phyloP scores from a whole-genome alignment of 2,888 invertebrate genomes.

The Sialis fuliginosa region DNA sequence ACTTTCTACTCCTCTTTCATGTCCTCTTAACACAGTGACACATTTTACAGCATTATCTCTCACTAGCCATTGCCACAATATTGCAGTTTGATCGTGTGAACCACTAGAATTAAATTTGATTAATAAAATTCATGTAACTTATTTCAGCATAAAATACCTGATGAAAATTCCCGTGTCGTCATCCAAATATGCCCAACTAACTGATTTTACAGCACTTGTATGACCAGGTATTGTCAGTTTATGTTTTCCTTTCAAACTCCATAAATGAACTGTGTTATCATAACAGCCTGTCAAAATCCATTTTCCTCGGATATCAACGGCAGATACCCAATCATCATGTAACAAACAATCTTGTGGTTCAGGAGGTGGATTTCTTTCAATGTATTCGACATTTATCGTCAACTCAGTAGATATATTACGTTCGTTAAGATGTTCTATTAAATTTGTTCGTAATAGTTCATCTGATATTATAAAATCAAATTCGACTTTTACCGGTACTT shows the following conservation, averaged over 20 bases:
- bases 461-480: slow-evolving; percentile 81
- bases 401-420: slow-evolving; percentile 65
- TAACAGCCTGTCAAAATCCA: slow-evolving; percentile 87
- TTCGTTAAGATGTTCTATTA: slow-evolving; percentile 60
- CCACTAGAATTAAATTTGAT: slow-evolving; percentile 32
- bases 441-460: slow-evolving; percentile 56
- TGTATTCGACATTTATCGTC: slow-evolving; percentile 78
- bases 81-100: slow-evolving; percentile 82
- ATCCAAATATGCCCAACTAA: slow-evolving; percentile 63
- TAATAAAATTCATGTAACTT: background rate
- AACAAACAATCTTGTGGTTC: slow-evolving; percentile 80
- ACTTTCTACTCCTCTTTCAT: slow-evolving; percentile 83
- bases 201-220: slow-evolving; percentile 70
- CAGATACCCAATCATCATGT: slow-evolving; percentile 97
- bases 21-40: slow-evolving; percentile 69
- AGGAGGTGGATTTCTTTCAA: slow-evolving; percentile 80
- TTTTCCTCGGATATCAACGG: slow-evolving; percentile 50
- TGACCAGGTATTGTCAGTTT: slow-evolving; percentile 74
- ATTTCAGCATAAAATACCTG: slow-evolving; percentile 28
- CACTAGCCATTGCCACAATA: slow-evolving; percentile 79
- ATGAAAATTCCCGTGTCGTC: slow-evolving; percentile 49
- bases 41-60: slow-evolving; percentile 57
- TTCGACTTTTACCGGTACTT: slow-evolving; percentile 29
- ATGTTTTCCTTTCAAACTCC: slow-evolving; percentile 74
- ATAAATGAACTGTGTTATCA: slow-evolving; percentile 80